phyloP scores from a whole-genome alignment of 2,888 invertebrate species.

The Clitarchus hookeri region DNA sequence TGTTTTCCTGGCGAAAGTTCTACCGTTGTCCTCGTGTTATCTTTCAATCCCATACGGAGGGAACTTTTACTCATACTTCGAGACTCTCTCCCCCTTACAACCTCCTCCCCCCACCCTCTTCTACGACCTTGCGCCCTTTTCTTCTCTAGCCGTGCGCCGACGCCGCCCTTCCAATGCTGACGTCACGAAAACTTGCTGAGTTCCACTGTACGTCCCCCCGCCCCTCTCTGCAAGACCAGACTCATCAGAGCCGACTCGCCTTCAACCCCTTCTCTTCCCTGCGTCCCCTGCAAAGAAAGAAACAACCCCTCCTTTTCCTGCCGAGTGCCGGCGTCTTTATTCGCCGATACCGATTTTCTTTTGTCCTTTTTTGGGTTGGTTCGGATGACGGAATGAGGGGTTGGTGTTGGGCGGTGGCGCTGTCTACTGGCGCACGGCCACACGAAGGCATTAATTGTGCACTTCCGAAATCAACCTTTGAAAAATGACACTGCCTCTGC shows the following conservation, averaged over 20 bases:
- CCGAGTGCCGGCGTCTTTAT: not conserved
- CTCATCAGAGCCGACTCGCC: not conserved
- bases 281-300: not conserved
- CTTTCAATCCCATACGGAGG: slow-evolving; percentile 1
- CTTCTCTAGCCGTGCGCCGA: not conserved
- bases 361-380: not conserved
- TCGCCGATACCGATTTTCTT: not conserved
- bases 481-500: too few relatives aligned
- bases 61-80: not conserved
- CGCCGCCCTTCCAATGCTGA: not conserved
- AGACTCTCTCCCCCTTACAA: not conserved
- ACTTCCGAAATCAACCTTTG: too few relatives aligned
- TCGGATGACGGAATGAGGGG: not conserved
- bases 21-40: not conserved
- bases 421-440: not conserved
- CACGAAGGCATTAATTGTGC: too few relatives aligned
- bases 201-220: not conserved
- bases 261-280: not conserved
- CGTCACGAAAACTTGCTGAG: not conserved
- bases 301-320: not conserved
- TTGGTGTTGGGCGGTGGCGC: not conserved
- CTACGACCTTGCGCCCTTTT: too few relatives aligned
- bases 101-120: not conserved
- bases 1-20: not conserved
- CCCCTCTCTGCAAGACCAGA: not conserved